Evolutionary conservation across 2,113 vertebrate species (phyloP).

Genomic region (Plotosus lineatus): DNA sequence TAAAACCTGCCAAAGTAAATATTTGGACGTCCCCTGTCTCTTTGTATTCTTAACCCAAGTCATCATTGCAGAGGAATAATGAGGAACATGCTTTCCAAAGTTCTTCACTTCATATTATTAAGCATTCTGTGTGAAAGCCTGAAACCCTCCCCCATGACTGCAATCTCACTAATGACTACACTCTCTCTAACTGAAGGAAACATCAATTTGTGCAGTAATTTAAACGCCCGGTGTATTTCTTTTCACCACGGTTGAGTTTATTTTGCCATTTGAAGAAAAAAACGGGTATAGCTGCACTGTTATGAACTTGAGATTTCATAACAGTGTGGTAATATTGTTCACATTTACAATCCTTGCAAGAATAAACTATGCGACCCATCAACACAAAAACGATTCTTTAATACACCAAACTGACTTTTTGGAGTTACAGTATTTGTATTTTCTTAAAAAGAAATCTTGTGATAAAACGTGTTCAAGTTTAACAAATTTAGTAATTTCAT

Average conservation of each 20-base stretch:
- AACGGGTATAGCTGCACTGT: background rate
- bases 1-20: conserved; percentile 28
- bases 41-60: conserved; percentile 31
- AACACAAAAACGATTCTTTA: too few species aligned
- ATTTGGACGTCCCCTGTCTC: conserved; percentile 18
- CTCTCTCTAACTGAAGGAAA: conserved; percentile 53
- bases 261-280: conserved; percentile 48
- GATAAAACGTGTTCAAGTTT: too few species aligned
- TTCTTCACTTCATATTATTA: conserved; percentile 14
- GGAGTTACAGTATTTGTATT: too few species aligned
- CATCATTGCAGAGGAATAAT: conserved; percentile 31
- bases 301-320: background rate
- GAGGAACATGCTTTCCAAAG: conserved; percentile 29
- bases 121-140: conserved; percentile 27
- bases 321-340: background rate
- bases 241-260: conserved; percentile 57
- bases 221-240: conserved; percentile 67
- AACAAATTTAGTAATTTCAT: too few species aligned
- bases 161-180: conserved; percentile 19
- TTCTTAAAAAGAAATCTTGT: too few species aligned
- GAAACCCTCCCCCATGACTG: background rate
- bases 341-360: background rate
- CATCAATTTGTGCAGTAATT: conserved; percentile 47
- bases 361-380: background rate
- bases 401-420: too few species aligned